Evolutionary conservation across 2,113 vertebrate genomes (phyloP).

Genomic region (Chionodraco myersi): DNA sequence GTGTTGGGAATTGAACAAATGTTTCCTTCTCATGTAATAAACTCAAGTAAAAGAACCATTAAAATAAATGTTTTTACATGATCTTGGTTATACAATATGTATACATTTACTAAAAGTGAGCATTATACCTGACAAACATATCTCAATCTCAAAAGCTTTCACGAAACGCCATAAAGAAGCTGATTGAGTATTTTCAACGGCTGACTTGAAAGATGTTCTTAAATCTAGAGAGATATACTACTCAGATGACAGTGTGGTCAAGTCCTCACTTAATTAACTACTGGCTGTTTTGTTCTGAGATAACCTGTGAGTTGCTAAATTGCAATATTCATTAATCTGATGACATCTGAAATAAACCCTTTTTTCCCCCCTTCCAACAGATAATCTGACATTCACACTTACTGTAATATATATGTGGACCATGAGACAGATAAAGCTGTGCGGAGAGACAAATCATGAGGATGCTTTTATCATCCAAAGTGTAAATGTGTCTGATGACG

Average conservation of each 20-base stretch:
- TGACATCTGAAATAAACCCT: background rate
- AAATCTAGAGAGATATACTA: background rate
- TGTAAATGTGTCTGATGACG: conserved; percentile 45
- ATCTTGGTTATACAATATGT: background rate
- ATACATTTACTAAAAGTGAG: background rate
- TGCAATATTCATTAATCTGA: background rate
- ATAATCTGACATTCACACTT: background rate
- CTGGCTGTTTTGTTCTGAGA: background rate
- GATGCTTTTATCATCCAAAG: conserved; percentile 19
- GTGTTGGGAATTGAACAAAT: conserved; percentile 3
- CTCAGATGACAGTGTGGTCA: background rate
- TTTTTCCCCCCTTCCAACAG: background rate
- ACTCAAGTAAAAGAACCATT: background rate
- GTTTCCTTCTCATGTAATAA: background rate
- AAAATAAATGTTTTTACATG: background rate
- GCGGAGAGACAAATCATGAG: background rate
- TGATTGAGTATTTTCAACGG: background rate
- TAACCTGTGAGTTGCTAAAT: background rate
- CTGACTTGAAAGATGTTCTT: background rate
- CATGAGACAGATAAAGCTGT: background rate
- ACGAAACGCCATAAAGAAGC: background rate
- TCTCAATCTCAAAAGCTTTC: background rate
- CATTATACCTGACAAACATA: background rate
- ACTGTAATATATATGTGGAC: conserved; percentile 1
- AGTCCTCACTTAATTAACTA: background rate